Evolutionary conservation across 2,113 vertebrate species (phyloP).

Genomic region (Aphelocoma coerulescens): DNA sequence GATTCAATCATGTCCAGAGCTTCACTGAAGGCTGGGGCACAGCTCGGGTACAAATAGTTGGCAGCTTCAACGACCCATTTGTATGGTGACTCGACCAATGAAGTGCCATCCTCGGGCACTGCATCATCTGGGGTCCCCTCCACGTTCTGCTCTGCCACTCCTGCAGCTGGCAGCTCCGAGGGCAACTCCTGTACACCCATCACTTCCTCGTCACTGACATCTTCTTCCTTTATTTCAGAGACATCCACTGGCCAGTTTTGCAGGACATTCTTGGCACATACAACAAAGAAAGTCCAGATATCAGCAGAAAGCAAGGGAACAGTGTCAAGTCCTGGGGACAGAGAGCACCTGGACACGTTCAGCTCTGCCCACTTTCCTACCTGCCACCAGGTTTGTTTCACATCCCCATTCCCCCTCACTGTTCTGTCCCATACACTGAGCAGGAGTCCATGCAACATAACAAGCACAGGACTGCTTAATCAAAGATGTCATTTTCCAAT

Average conservation of each 20-base stretch:
- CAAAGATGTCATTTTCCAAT: not conserved
- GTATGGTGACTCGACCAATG: slow-evolving; percentile 56
- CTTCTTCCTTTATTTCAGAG: slow-evolving; percentile 70
- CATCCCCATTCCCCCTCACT: not conserved
- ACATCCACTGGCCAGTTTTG: not conserved
- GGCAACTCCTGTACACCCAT: not conserved
- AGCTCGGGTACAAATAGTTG: slow-evolving; percentile 80
- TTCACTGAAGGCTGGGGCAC: slow-evolving; percentile 81
- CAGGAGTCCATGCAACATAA: not conserved
- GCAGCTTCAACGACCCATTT: slow-evolving; percentile 91
- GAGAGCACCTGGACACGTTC: not conserved
- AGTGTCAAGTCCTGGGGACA: not conserved
- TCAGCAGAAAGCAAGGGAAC: not conserved
- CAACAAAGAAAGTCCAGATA: not conserved
- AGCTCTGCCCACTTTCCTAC: not conserved
- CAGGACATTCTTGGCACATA: not conserved
- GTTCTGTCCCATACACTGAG: not conserved
- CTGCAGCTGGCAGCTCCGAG: not conserved
- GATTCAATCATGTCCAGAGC: slow-evolving; percentile 93
- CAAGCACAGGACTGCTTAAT: not conserved
- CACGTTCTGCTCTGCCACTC: slow-evolving; percentile 8
- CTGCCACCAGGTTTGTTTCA: not conserved
- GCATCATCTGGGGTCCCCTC: slow-evolving; percentile 15
- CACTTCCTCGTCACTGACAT: slow-evolving; percentile 64
- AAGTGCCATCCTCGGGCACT: slow-evolving; percentile 47